These are phyloP conservation scores for Syngnathoides biaculeatus DNA, from an alignment of 2,113 vertebrate genomes.

Conservation along the genomic window DNA sequence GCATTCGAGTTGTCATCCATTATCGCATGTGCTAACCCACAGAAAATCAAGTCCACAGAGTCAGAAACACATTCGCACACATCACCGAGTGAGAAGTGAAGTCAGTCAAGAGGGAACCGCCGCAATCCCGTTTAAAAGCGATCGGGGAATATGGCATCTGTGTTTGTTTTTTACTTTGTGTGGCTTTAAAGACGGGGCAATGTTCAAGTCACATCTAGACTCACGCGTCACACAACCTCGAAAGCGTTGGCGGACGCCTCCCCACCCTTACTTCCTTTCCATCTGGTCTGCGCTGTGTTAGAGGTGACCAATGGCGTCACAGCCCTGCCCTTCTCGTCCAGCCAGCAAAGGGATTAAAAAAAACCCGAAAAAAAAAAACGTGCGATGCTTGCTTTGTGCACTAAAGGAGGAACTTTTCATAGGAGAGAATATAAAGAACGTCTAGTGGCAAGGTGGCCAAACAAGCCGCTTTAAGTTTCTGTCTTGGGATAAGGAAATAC, in stretches of 20 bases:
- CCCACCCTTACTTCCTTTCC: slow-evolving; percentile 43
- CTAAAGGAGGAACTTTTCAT: slow-evolving; percentile 21
- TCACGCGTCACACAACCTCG: slow-evolving; percentile 17
- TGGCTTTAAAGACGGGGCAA: slow-evolving; percentile 4
- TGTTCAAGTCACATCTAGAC: slow-evolving; percentile 8
- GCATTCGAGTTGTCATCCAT: no score
- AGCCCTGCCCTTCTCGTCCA: slow-evolving; percentile 33
- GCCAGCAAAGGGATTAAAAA: slow-evolving; percentile 11
- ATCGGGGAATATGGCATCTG: slow-evolving; percentile 35
- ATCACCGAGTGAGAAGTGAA: not conserved
- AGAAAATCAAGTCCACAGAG: not conserved
- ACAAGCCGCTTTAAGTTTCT: slow-evolving; percentile 36
- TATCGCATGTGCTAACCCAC: no score
- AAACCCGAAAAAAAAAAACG: no score
- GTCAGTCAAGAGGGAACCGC: not conserved
- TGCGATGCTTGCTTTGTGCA: slow-evolving; percentile 57
- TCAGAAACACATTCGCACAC: not conserved
- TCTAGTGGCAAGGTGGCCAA: slow-evolving; percentile 33
- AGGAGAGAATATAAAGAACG: slow-evolving; percentile 25
- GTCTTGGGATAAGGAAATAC: slow-evolving; percentile 20
- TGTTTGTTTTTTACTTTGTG: slow-evolving; percentile 36
- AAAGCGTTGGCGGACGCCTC: slow-evolving; percentile 27
- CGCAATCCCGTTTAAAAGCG: slow-evolving; percentile 1
- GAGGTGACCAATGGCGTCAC: slow-evolving; percentile 64
- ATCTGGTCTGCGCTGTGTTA: slow-evolving; percentile 61